Evolutionary conservation across 2,888 invertebrate genomes (phyloP).

Genomic region (Pantelozetes paolii): DNA sequence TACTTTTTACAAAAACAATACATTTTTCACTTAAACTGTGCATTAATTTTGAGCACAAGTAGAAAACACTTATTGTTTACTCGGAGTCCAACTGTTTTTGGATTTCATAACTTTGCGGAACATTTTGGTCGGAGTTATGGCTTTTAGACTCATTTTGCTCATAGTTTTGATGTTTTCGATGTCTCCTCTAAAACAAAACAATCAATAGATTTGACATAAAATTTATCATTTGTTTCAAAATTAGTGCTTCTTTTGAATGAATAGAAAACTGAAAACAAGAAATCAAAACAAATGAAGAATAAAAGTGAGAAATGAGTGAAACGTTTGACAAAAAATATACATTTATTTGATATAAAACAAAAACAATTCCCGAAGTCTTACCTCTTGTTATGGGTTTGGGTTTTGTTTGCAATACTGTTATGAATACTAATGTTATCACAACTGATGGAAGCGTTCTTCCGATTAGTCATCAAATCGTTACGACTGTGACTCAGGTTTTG

Average conservation of each 20-base stretch:
- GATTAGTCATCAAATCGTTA: not conserved
- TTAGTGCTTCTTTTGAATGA: not conserved
- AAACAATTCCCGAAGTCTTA: not conserved
- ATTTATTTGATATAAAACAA: not conserved
- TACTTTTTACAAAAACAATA: no score
- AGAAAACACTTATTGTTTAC: constrained; percentile 4
- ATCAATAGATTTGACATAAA: not conserved
- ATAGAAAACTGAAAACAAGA: not conserved
- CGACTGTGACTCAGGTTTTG: not conserved
- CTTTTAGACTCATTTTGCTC: not conserved
- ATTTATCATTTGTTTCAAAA: not conserved
- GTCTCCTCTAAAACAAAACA: not conserved
- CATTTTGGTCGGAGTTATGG: not conserved
- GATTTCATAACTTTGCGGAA: not conserved
- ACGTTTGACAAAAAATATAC: not conserved
- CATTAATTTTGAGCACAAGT: no score
- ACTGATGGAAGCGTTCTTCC: not conserved
- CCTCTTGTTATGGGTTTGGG: no score
- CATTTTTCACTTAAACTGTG: no score
- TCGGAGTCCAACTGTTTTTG: not conserved
- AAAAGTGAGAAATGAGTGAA: not conserved
- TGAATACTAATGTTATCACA: not conserved
- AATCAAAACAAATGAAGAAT: not conserved
- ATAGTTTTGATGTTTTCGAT: not conserved
- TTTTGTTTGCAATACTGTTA: no score